Evolutionary conservation across 2,888 invertebrate species (phyloP).

Genomic region (Polietes domitor): DNA sequence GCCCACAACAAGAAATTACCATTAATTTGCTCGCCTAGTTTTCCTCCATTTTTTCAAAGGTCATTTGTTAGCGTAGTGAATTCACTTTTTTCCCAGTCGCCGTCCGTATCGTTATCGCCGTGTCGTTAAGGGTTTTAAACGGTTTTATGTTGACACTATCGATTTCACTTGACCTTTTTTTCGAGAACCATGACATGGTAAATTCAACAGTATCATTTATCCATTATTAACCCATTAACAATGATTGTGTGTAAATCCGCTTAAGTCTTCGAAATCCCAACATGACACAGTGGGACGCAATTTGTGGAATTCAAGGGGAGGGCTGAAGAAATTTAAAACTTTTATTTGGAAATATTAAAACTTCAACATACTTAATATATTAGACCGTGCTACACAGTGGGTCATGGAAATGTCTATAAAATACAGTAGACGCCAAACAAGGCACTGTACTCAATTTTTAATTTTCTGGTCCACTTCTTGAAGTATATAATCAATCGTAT

Average conservation of each 20-base stretch:
- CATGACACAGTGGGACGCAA: conserved; percentile 21
- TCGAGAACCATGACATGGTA: background rate
- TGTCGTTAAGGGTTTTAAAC: background rate
- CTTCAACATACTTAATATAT: no score
- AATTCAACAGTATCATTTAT: background rate
- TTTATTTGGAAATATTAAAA: no score
- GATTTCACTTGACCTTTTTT: conserved; percentile 21
- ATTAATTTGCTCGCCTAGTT: background rate
- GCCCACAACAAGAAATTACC: conserved; percentile 7
- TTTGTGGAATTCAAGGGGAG: no score
- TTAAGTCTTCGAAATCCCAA: conserved; percentile 46
- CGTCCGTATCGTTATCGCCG: background rate
- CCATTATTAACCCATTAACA: conserved; percentile 28
- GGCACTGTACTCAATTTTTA: no score
- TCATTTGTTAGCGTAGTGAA: background rate
- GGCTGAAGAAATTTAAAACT: no score
- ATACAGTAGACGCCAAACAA: no score
- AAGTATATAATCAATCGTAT: no score
- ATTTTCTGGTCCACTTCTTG: no score
- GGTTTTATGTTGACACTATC: background rate
- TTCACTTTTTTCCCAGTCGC: background rate
- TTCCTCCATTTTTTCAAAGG: background rate
- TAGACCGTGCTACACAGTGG: no score
- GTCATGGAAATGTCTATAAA: no score
- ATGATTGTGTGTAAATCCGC: background rate